Conservation (phyloP, 2,797 vertebrate species). For the Paguma larvata region DNA sequence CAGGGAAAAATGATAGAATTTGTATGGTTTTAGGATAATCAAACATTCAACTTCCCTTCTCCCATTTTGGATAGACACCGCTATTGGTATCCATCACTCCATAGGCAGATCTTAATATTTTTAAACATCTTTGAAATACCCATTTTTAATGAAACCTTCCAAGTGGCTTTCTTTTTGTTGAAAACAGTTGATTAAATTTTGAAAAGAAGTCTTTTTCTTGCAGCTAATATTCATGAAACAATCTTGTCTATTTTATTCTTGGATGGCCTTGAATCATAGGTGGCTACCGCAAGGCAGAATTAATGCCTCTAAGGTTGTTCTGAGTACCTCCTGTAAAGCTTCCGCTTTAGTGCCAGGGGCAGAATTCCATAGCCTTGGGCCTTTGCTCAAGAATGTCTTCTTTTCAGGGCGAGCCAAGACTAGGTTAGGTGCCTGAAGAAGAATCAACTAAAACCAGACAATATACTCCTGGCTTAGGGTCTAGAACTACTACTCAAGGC, state of each 20-base stretch:
- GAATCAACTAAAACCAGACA: conserved; percentile 56
- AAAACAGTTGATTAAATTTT: neutral
- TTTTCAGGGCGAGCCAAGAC: conserved; percentile 73
- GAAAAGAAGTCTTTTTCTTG: conserved; percentile 40
- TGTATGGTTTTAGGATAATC: conserved; percentile 1
- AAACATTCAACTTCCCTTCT: neutral
- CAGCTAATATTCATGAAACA: neutral
- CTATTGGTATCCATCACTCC: neutral
- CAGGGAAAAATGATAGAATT: neutral
- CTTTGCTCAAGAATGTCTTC: conserved; percentile 67
- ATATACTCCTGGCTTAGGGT: neutral
- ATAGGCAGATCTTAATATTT: neutral
- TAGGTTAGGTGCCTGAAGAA: conserved; percentile 52
- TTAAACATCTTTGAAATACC: neutral
- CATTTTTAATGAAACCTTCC: conserved; percentile 30
- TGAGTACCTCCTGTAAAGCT: neutral
- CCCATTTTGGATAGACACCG: neutral
- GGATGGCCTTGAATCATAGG: conserved; percentile 52
- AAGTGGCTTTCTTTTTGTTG: neutral
- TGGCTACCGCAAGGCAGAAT: neutral
- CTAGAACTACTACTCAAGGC: neutral
- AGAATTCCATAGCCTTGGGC: conserved; percentile 70
- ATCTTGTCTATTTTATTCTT: neutral
- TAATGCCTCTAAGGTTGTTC: neutral
- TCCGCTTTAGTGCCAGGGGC: conserved; percentile 25